Base-by-base conservation (phyloP, 2,888 invertebrate genomes). In the Yponomeuta plumbellus region DNA sequence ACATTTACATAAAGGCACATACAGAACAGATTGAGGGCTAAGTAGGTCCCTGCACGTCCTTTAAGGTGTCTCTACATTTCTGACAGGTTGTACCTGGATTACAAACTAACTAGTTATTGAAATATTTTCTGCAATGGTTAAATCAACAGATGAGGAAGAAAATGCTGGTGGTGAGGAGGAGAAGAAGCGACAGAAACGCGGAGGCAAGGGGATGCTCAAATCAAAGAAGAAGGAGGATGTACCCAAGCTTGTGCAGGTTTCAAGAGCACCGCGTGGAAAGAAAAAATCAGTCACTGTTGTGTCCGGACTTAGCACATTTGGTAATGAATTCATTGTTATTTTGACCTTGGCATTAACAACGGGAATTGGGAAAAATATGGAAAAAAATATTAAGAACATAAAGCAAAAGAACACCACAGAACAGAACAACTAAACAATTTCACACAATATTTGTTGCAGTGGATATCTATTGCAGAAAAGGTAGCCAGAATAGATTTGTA, bases 201-300 rank as follows among this genome's bases (percentile, higher is more conserved):
- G 99, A 56, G 99, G 99, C 11, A 98, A 98, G 83, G 99, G 98
- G 57, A 95, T 97, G 92, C 93, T 98, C 67, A 98, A 98, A 84
- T 94, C 98, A 11, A 98, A 98, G 87, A 98, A 98, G 92, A 98
- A 97, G 81, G 97, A 97, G 74, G 96, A 97, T 84, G 96, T 95
- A 13, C 97, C 97, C 13, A 97, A 96, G 81, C 93, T 96, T 82
- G 95, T 97, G 61, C 95, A 95, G 78, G 93, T 98, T 3, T 97
- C 97, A 1, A 93, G 97, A 78, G 96, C 97, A 70, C 98, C 98
- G 22, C 93, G 99, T 74, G 99, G 99, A 69, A 99, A 99, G 83
- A 99, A 99, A 94, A 99, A 99, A 93, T 98, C 97, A 59, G 98
- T 99, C 1, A 99, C 99, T 3, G 97, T 99, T 17, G 97, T 99